Evolutionary conservation across 2,888 invertebrate genomes (phyloP), one percentile per base, ranked within the genome.

Genomic region (Sturmia bella): DNA sequence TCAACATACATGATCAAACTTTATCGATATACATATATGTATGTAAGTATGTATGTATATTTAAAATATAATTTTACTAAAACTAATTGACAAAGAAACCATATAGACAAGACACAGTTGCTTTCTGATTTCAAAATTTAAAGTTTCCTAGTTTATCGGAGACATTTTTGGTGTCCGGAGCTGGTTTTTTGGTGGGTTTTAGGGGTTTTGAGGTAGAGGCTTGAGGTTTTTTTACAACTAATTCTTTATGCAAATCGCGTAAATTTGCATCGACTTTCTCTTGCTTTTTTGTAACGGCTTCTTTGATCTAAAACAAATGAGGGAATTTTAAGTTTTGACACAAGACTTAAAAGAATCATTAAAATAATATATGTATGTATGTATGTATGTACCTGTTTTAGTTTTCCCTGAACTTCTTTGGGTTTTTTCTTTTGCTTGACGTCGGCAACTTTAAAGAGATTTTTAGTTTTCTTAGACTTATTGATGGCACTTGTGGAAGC

Each of bases 191-290:
- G 80, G 66, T 84, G 70, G 88, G 88, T 69, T 87, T 89, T 4
- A 86, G 85, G 15, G 87, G 82, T 21, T 86, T 50, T 15, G 80
- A 78, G 48, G 74, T 81, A 39, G 83, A 74, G 39, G 74, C 84
- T 80, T 88, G 87, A 17, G 89, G 86, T 79, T 88, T 89, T 84
- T 91, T 91, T 1, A 90, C 87, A 17, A 91, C 91, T 88, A 91
- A 83, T 59, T 90, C 90, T 84, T 90, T 87, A 79, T 91, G 91
- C 17, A 91, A 82, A 2, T 85, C 86, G 84, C 91, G 91, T 0
- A 91, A 85, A 17, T 84, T 87, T 12, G 87, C 88, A 85, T 91
- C 91, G 3, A 84, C 85, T 78, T 89, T 89, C 81, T 91, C 91
- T 78, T 88, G 90, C 72, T 90, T 89, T 68, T 85, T 86, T 75